Evolutionary conservation across 2,113 vertebrate species (phyloP).

Genomic region (Notothenia rossii): DNA sequence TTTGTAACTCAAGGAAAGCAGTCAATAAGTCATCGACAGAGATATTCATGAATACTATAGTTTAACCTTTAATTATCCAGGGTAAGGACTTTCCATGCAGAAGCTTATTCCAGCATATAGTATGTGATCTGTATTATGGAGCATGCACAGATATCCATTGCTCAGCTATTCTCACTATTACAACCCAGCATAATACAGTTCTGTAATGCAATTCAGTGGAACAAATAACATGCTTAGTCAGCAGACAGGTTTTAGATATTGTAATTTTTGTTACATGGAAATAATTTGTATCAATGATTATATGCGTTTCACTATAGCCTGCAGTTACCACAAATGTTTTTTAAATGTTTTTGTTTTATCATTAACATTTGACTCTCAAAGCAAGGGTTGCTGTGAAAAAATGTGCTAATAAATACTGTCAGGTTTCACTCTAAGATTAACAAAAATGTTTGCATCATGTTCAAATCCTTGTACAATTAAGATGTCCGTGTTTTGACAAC

Average conservation of each 20-base stretch:
- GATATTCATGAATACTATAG: conserved; percentile 8
- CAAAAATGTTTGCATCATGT: background rate
- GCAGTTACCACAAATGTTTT: background rate
- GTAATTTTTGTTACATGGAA: background rate
- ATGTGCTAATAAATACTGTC: too few relatives aligned
- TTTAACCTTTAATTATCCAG: conserved; percentile 38
- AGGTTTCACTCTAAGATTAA: too few relatives aligned
- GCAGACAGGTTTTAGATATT: background rate
- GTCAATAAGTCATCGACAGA: conserved; percentile 8
- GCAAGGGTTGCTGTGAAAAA: background rate
- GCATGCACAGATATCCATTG: conserved; percentile 8
- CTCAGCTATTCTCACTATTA: background rate
- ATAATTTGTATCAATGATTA: background rate
- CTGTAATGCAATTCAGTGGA: conserved; percentile 1
- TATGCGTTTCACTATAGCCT: background rate
- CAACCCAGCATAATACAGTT: conserved; percentile 1
- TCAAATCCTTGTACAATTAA: conserved; percentile 20
- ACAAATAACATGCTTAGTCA: conserved; percentile 17
- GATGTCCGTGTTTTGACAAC: conserved; percentile 16
- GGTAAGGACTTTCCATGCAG: background rate
- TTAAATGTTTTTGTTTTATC: background rate
- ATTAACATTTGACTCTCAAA: conserved; percentile 3
- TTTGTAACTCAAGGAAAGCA: conserved; percentile 3
- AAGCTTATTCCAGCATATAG: background rate
- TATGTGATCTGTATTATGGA: conserved; percentile 34